Evolutionary conservation across 2,113 vertebrate species (phyloP).

Genomic region (Antechinus stuartii): DNA sequence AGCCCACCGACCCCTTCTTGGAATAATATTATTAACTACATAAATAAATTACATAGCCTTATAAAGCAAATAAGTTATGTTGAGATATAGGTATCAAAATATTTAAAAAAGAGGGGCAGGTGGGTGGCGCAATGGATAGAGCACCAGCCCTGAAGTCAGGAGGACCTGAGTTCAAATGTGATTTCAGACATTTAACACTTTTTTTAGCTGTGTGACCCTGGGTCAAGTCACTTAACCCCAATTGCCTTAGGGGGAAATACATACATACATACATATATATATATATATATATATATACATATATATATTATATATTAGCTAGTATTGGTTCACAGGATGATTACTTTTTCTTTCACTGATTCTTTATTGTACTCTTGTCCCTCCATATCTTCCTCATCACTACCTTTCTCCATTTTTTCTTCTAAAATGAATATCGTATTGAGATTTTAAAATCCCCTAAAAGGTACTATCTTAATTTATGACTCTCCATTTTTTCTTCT

Average conservation of each 20-base stretch:
- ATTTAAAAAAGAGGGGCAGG: neutral
- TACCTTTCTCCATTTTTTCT: neutral
- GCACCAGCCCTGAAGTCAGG: too few species aligned
- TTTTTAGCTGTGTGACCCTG: too few species aligned
- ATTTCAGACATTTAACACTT: too few species aligned
- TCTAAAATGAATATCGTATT: neutral
- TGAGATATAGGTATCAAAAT: neutral
- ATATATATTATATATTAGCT: too few species aligned
- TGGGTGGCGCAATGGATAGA: too few species aligned
- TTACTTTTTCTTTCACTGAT: neutral
- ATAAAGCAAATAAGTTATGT: neutral
- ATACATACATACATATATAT: too few species aligned
- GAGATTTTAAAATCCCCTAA: neutral
- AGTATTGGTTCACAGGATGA: neutral
- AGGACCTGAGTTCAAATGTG: too few species aligned
- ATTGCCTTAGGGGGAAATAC: too few species aligned
- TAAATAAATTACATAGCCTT: neutral
- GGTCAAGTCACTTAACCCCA: too few species aligned
- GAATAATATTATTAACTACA: neutral
- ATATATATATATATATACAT: too few species aligned
- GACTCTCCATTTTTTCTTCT: neutral
- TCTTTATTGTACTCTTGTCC: neutral
- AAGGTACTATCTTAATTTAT: neutral
- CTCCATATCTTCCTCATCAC: neutral
- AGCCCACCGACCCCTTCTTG: neutral